Conservation (phyloP, 1,140 invertebrate genomes). For the Episyrphus balteatus region DNA sequence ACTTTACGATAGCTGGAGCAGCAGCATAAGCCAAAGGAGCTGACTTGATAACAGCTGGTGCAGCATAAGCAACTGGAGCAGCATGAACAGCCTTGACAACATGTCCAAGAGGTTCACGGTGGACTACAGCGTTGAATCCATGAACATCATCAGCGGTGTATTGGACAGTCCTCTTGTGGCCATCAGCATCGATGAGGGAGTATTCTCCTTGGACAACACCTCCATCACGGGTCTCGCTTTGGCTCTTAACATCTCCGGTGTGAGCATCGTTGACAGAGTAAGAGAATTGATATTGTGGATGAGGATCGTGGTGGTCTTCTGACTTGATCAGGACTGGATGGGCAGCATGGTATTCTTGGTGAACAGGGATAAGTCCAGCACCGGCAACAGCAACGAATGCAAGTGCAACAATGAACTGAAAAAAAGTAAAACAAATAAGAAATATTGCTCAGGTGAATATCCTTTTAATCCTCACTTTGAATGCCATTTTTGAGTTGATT, state of each 20-base stretch:
- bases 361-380: conserved; percentile 20
- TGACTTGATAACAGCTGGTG: conserved; percentile 16
- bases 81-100: conserved; percentile 5
- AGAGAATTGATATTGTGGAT: conserved; percentile 38
- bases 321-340: conserved; percentile 16
- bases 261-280: conserved; percentile 39
- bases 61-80: conserved; percentile 11
- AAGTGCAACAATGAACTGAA: conserved; percentile 26
- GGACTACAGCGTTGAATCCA: conserved; percentile 39
- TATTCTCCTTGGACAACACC: conserved; percentile 41
- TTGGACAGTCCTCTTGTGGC: conserved; percentile 40
- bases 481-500: conserved; percentile 21
- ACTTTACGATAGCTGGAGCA: conserved; percentile 10
- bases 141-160: conserved; percentile 40
- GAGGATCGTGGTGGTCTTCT: conserved; percentile 19
- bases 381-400: conserved; percentile 27
- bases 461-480: conserved; percentile 20
- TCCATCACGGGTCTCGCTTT: conserved; percentile 44
- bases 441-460: background rate
- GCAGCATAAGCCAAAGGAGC: conserved; percentile 6
- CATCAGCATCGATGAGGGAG: conserved; percentile 44
- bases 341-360: conserved; percentile 17
- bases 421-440: conserved; percentile 6
- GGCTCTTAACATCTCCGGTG: conserved; percentile 45
- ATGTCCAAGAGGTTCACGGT: conserved; percentile 32